Evolutionary conservation across 2,888 invertebrate species (phyloP).

Genomic region (Ophioninae sp.): DNA sequence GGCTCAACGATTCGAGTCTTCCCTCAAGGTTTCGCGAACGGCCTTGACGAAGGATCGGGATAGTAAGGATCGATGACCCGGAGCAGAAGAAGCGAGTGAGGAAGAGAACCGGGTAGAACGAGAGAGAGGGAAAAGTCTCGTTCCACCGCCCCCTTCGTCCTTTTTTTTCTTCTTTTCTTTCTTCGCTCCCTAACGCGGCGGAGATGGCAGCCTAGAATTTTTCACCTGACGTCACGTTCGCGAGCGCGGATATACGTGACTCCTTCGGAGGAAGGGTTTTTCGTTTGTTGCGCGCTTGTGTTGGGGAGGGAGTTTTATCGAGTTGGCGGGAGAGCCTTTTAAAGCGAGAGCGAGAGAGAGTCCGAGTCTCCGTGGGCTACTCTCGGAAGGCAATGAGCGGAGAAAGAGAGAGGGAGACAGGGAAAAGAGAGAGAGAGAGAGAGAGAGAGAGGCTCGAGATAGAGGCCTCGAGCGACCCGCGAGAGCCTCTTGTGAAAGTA

Average conservation of each 20-base stretch:
- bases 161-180: neutral
- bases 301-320: slow-evolving; percentile 21
- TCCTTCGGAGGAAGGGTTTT: slow-evolving; percentile 25
- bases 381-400: slow-evolving; percentile 20
- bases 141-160: slow-evolving; percentile 20
- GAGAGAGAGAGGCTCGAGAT: slow-evolving; percentile 17
- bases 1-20: slow-evolving; percentile 35
- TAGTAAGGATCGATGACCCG: slow-evolving; percentile 64
- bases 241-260: slow-evolving; percentile 47
- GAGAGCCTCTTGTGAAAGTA: slow-evolving; percentile 67
- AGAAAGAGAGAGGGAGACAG: slow-evolving; percentile 8
- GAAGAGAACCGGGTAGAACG: slow-evolving; percentile 1
- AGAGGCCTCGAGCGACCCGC: slow-evolving; percentile 38
- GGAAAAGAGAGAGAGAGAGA: slow-evolving; percentile 22
- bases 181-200: slow-evolving; percentile 41
- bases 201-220: slow-evolving; percentile 53
- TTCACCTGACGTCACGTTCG: slow-evolving; percentile 64
- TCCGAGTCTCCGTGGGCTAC: neutral
- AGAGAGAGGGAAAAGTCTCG: slow-evolving; percentile 38
- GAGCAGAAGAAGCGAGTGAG: slow-evolving; percentile 15
- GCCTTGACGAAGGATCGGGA: slow-evolving; percentile 60
- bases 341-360: slow-evolving; percentile 4
- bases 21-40: slow-evolving; percentile 61
- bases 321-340: slow-evolving; percentile 36
- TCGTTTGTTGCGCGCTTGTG: slow-evolving; percentile 22